A percentile compares a stretch with the other conserved stretches of the same genome.
Conservation (phyloP, 2,113 vertebrate species). For the Cyprichromis sp. region DNA sequence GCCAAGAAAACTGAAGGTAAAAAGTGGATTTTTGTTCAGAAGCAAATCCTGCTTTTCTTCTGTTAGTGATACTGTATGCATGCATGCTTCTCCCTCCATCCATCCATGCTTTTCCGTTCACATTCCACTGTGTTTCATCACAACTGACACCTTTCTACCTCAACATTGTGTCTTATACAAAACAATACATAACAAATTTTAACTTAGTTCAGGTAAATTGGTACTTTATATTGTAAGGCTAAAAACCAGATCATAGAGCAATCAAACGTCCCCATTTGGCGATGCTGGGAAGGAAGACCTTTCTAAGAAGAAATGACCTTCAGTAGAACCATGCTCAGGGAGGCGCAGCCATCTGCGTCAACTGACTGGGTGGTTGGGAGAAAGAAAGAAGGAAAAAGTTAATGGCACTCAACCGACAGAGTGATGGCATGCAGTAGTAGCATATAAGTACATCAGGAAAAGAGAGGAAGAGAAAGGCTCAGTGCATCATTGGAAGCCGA, state of each 20-base stretch:
- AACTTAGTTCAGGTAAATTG: not conserved
- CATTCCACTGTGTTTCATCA: not conserved
- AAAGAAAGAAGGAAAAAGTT: not conserved
- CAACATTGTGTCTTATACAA: not conserved
- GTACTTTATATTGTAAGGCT: fast-evolving
- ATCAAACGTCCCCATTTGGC: not conserved
- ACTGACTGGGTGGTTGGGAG: fast-evolving
- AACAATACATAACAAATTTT: not conserved
- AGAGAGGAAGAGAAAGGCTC: not conserved
- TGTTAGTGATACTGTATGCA: not conserved
- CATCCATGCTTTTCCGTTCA: not conserved
- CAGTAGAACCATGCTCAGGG: fast-evolving
- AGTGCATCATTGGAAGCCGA: not conserved
- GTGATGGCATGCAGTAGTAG: not conserved
- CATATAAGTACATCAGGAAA: not conserved
- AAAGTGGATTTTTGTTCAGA: not conserved
- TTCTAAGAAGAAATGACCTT: not conserved
- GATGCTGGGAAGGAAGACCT: not conserved
- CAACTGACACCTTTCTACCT: not conserved
- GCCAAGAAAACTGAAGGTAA: not conserved
- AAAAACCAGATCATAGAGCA: not conserved
- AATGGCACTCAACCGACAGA: not conserved
- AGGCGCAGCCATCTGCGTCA: fast-evolving
- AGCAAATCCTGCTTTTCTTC: not conserved
- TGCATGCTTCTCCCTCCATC: not conserved